Evolutionary conservation across 1,140 invertebrate species (phyloP).

Genomic region (Mizuhopecten yessoensis): DNA sequence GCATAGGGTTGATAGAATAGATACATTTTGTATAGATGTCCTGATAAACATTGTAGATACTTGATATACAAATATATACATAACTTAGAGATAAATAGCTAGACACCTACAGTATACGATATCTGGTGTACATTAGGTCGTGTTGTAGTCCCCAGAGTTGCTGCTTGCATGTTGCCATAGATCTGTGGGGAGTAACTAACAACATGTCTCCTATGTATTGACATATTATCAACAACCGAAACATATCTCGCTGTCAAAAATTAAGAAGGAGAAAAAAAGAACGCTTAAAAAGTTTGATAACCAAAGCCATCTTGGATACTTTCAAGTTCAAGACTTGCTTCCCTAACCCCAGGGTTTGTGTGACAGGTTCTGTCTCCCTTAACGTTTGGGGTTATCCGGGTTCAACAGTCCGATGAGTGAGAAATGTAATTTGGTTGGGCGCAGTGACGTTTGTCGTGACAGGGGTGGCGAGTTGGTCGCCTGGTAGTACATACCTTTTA

Average conservation of each 20-base stretch:
- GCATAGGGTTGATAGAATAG: no score
- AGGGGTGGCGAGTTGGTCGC: background rate
- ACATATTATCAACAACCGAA: background rate
- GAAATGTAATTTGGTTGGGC: constrained; percentile 22
- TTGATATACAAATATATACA: no score
- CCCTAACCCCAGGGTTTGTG: background rate
- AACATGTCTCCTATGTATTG: background rate
- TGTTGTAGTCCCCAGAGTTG: no score
- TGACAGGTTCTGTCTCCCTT: constrained; percentile 37
- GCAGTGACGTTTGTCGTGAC: background rate
- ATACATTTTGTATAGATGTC: no score
- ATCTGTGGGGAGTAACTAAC: background rate
- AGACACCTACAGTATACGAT: no score
- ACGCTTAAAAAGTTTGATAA: background rate
- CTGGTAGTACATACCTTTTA: background rate
- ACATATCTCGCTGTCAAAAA: constrained; percentile 3
- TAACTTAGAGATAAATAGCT: no score
- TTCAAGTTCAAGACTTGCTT: constrained; percentile 6
- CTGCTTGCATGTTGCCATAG: no score
- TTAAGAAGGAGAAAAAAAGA: background rate
- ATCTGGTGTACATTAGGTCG: no score
- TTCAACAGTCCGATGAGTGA: background rate
- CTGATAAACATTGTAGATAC: no score
- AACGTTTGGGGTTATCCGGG: background rate
- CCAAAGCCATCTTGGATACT: background rate